These are phyloP conservation scores for fruit fly (Drosophila melanogaster) DNA, from an alignment of 1,140 invertebrate species.

Conservation along the genomic window DNA sequence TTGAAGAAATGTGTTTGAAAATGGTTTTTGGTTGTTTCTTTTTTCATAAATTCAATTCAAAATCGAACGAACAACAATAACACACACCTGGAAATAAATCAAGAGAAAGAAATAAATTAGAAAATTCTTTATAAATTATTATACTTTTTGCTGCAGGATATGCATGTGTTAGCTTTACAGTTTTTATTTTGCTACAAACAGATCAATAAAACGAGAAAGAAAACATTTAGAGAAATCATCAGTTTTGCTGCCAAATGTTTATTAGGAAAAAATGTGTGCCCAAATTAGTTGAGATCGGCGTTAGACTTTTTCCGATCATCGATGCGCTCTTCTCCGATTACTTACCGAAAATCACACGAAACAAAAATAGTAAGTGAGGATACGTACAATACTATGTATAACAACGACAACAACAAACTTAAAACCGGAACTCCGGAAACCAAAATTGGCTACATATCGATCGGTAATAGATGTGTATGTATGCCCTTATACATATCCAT, in stretches of 20 bases:
- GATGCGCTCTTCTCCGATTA: conserved; percentile 35
- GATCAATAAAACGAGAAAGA: conserved; percentile 72
- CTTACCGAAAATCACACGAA: conserved; percentile 74
- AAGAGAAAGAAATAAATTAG: conserved; percentile 82
- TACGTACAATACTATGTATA: conserved; percentile 50
- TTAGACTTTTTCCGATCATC: conserved; percentile 25
- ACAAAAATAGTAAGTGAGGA: conserved; percentile 58
- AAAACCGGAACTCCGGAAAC: conserved; percentile 36
- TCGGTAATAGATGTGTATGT: conserved; percentile 3
- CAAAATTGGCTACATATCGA: conserved; percentile 33
- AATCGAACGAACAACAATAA: conserved; percentile 76
- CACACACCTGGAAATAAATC: conserved; percentile 81
- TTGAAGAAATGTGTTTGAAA: conserved; percentile 59
- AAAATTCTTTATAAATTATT: conserved; percentile 60
- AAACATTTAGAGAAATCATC: conserved; percentile 75
- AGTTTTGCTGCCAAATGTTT: conserved; percentile 46
- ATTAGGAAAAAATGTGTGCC: conserved; percentile 50
- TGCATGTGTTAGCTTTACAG: conserved; percentile 40
- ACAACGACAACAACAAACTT: conserved; percentile 44
- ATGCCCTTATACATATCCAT: too few relatives aligned
- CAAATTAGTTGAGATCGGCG: conserved; percentile 63
- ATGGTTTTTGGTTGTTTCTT: conserved; percentile 26
- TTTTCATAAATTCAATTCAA: conserved; percentile 74
- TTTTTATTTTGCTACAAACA: conserved; percentile 57
- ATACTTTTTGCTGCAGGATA: conserved; percentile 41